phyloP scores from a whole-genome alignment of 2,888 invertebrate species.

The Meandrusa payeni region DNA sequence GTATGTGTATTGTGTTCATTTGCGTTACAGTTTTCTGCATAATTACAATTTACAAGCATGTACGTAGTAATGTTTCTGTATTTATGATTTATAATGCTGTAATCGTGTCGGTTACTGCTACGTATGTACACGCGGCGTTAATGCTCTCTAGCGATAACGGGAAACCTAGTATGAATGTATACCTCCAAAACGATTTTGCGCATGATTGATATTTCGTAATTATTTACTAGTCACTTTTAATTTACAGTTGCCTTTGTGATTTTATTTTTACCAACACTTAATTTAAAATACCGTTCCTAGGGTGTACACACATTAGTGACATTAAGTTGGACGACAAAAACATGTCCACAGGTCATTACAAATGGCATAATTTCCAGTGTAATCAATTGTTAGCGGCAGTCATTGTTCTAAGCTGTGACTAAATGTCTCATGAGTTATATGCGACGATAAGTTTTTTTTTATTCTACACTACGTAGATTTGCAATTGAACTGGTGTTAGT shows the following conservation, averaged over 20 bases:
- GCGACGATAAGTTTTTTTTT: no score
- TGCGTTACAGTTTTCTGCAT: no score
- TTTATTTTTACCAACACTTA: conserved; percentile 9
- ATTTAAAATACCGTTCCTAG: background rate
- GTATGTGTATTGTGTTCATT: no score
- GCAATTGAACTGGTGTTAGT: no score
- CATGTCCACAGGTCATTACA: no score
- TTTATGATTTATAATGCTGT: conserved; percentile 30
- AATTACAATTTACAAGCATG: no score
- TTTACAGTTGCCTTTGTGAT: conserved; percentile 4
- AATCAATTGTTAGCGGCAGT: no score
- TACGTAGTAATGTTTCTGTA: no score
- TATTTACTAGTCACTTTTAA: background rate
- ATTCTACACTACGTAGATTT: no score
- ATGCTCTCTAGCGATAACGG: conserved; percentile 38
- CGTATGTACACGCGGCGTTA: conserved; percentile 28
- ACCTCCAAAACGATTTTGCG: background rate
- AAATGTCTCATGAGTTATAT: no score
- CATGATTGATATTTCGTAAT: conserved; percentile 10
- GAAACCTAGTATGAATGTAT: conserved; percentile 27
- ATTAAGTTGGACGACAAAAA: background rate
- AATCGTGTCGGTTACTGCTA: conserved; percentile 31
- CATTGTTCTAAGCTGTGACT: conserved; percentile 7
- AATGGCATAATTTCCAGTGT: no score
- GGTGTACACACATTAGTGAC: background rate